Conservation (phyloP, 2,888 invertebrate genomes). For the Mycalesis mineus region DNA sequence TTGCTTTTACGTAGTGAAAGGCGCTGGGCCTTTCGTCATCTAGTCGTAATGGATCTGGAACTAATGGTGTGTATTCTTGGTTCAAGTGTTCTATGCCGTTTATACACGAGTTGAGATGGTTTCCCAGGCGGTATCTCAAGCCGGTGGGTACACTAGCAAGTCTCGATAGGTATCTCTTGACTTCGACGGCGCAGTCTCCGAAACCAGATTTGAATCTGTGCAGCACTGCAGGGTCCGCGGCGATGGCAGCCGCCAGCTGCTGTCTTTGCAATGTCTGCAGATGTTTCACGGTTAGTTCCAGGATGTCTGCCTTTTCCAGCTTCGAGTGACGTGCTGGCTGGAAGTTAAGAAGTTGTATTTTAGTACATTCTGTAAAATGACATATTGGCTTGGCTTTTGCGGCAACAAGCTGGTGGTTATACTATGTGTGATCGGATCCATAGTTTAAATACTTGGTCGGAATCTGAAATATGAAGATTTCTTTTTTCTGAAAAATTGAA, state of each 20-base stretch:
- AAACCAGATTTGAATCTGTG: constrained; percentile 92
- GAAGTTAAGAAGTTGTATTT: background rate
- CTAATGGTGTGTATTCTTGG: constrained; percentile 74
- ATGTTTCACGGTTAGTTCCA: constrained; percentile 96
- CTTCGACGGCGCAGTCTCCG: constrained; percentile 92
- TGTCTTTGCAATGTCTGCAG: constrained; percentile 92
- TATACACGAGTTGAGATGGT: constrained; percentile 82
- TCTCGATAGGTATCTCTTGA: constrained; percentile 82
- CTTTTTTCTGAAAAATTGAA: too few species aligned
- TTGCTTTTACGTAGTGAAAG: constrained; percentile 62
- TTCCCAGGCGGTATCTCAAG: constrained; percentile 80
- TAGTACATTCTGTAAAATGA: background rate
- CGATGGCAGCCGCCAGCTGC: constrained; percentile 88
- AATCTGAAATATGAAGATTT: too few species aligned
- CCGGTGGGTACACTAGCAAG: constrained; percentile 80
- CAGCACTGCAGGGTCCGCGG: constrained; percentile 89
- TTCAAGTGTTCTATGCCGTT: constrained; percentile 70
- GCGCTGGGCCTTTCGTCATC: constrained; percentile 68
- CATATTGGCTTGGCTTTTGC: background rate
- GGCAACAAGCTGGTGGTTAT: too few species aligned
- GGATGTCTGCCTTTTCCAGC: constrained; percentile 96
- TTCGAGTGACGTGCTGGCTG: constrained; percentile 96
- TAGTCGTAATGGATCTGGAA: constrained; percentile 72
- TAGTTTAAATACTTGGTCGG: too few species aligned
- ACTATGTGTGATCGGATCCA: too few species aligned